Conservation (phyloP, 2,888 invertebrate species). For the Pinctada fucata region DNA sequence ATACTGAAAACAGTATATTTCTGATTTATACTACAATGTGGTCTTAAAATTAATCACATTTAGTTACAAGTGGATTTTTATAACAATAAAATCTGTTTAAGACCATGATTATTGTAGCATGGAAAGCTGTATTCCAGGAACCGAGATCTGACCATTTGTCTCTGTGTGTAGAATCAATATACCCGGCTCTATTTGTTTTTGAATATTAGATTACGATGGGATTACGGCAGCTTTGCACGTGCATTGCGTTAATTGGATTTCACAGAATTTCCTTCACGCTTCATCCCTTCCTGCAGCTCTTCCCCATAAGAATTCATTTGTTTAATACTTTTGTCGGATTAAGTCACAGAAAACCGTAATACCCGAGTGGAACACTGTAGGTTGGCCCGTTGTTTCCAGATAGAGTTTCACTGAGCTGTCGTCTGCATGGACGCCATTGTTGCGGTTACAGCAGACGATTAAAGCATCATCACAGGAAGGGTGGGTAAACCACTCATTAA, state of each 20-base stretch:
- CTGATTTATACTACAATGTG: too few species aligned
- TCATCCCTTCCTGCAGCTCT: background rate
- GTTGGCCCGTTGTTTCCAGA: background rate
- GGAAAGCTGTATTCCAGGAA: too few species aligned
- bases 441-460: background rate
- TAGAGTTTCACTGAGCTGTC: background rate
- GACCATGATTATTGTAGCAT: too few species aligned
- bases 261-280: background rate
- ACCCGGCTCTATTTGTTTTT: background rate
- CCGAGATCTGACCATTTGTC: background rate
- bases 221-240: background rate
- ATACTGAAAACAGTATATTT: too few species aligned
- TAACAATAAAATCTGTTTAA: too few species aligned
- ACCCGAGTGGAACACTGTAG: background rate
- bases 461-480: background rate
- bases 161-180: background rate
- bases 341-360: background rate
- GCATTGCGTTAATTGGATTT: background rate
- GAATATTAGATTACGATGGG: background rate
- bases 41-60: too few species aligned
- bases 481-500: conserved; percentile 3
- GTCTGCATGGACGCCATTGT: background rate
- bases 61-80: too few species aligned
- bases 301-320: conserved; percentile 3
- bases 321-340: conserved; percentile 3